Evolutionary conservation across 1,140 invertebrate genomes (phyloP).

Genomic region (Rhagoletis zephyria): DNA sequence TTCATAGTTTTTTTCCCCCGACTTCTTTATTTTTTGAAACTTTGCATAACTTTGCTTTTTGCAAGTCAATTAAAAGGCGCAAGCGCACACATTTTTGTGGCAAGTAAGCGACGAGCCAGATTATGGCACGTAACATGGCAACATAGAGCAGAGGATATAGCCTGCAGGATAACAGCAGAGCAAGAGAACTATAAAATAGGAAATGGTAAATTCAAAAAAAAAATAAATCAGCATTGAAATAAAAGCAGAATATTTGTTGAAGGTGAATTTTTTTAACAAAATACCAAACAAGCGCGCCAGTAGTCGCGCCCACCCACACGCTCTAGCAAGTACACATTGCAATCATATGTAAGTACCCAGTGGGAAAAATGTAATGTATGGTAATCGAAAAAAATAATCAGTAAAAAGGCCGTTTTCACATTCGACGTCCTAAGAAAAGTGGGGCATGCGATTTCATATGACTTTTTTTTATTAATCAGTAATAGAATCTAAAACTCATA

Average conservation of each 20-base stretch:
- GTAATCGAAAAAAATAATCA: no score
- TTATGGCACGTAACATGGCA: neutral
- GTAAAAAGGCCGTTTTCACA: no score
- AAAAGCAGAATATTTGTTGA: conserved; percentile 33
- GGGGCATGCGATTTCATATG: neutral
- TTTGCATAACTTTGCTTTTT: neutral
- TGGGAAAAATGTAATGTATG: neutral
- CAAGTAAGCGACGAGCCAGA: conserved; percentile 12
- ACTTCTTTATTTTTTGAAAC: neutral
- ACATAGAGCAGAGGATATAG: neutral
- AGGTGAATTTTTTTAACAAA: conserved; percentile 26
- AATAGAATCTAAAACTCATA: no score
- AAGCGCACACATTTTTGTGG: conserved; percentile 43
- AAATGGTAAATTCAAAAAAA: neutral
- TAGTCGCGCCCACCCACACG: neutral
- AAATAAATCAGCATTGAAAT: neutral
- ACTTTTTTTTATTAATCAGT: no score
- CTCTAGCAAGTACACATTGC: neutral
- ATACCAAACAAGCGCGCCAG: neutral
- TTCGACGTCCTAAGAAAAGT: no score
- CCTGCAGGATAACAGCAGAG: neutral
- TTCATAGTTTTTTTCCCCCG: neutral
- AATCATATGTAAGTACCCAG: neutral
- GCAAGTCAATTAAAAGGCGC: conserved; percentile 26
- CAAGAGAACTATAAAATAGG: neutral